Conservation (phyloP, 1,140 invertebrate species). For the Pissodes strobi region DNA sequence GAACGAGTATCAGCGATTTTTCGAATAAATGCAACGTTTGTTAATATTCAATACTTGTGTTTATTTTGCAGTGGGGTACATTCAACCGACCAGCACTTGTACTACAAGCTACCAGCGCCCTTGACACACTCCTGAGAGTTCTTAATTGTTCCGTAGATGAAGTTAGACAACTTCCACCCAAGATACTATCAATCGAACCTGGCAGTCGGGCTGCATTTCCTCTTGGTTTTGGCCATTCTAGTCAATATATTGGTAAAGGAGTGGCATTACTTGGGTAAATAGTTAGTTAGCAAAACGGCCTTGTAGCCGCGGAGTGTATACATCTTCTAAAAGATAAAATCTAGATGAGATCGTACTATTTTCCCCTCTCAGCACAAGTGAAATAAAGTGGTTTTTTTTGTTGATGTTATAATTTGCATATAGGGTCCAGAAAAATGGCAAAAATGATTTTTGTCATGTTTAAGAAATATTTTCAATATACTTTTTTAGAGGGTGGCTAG, state of each 20-base stretch:
- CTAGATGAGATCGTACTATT: background rate
- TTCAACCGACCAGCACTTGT: constrained; percentile 64
- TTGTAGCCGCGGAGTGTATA: background rate
- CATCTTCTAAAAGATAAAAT: background rate
- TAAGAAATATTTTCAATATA: too few relatives aligned
- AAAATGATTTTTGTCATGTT: too few relatives aligned
- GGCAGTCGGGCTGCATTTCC: constrained; percentile 86
- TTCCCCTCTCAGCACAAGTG: background rate
- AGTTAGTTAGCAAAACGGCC: background rate
- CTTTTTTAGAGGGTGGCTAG: too few relatives aligned
- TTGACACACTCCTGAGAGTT: constrained; percentile 58
- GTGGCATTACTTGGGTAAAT: constrained; percentile 82
- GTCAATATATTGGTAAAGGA: constrained; percentile 76
- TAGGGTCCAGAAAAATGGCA: too few relatives aligned
- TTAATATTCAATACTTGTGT: too few relatives aligned
- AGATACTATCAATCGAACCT: constrained; percentile 66
- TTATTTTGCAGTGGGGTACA: constrained; percentile 66
- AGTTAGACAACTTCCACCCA: constrained; percentile 77
- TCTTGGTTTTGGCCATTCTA: constrained; percentile 86
- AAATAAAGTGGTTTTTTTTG: background rate
- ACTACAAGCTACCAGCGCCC: constrained; percentile 60
- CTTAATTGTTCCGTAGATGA: constrained; percentile 58
- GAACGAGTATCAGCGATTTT: too few relatives aligned
- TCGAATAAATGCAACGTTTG: too few relatives aligned
- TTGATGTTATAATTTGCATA: too few relatives aligned